Evolutionary conservation across 2,888 invertebrate species (phyloP).

Genomic region (Pyrrhia umbra): DNA sequence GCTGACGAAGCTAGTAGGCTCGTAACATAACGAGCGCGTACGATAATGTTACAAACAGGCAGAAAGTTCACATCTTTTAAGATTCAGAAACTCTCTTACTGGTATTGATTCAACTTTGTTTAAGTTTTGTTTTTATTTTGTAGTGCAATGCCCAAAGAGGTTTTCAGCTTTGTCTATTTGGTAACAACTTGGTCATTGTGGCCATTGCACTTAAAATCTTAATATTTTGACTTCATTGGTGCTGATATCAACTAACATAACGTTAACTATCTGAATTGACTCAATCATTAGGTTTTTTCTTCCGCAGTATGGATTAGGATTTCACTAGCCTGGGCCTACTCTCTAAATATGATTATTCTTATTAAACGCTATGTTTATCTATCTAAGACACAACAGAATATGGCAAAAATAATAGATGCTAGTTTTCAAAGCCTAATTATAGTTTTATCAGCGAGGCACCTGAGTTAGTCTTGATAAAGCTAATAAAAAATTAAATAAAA

Average conservation of each 20-base stretch:
- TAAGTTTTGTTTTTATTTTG: neutral
- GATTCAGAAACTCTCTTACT: no score
- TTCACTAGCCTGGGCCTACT: neutral
- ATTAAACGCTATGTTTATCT: no score
- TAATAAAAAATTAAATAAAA: slow-evolving; percentile 55
- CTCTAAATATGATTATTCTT: no score
- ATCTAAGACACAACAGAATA: neutral
- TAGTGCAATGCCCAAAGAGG: no score
- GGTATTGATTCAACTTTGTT: neutral
- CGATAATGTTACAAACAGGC: neutral
- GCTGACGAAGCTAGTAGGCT: neutral
- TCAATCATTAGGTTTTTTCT: no score
- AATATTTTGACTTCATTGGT: no score
- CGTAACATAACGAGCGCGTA: neutral
- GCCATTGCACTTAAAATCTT: no score
- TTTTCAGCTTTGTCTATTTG: neutral
- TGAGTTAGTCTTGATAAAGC: slow-evolving; percentile 29
- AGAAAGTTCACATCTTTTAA: neutral
- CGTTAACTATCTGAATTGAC: no score
- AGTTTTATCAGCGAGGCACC: slow-evolving; percentile 33
- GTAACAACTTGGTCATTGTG: no score
- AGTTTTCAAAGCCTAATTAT: slow-evolving; percentile 35
- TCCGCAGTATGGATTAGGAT: no score
- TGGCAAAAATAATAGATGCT: slow-evolving; percentile 11
- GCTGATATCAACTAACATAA: no score